Evolutionary conservation across 2,888 invertebrate species (phyloP), one percentile per base, ranked within the genome.

Genomic region (Napeogenes inachia): DNA sequence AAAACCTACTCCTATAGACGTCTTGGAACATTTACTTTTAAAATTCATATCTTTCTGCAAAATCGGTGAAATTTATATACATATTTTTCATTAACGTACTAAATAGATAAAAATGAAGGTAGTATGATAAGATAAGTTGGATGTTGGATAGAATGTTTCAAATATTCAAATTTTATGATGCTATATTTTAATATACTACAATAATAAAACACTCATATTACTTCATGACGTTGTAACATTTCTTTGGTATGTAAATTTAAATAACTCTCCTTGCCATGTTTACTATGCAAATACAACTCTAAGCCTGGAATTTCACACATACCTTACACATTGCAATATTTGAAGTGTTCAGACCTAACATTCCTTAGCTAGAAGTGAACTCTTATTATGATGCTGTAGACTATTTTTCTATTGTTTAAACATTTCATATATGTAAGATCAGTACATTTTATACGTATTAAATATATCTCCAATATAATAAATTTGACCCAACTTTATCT

Each of bases 201-300:
- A 5, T n/a, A 53, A 38, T 21, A 12, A 42, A 10, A 42, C 42
- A 42, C 10, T 42, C 5, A 12, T 35, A 13, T 32, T 38, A 32
- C 38, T 21, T 38, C 21, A 50, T 10, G 12, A 5, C 21, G 21
- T 30, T 12, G 50, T 47, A 33, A 46, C n/a, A n/a, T 57, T 62
- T 61, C 56, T 46, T 55, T 62, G 45, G 53, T 53, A 64, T 66
- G 61, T 56, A 62, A 60, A 64, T 62, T 58, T 45, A 56, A 57
- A 60, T 60, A 57, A 47, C 54, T 56, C 53, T 55, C 42, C 30
- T 53, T 32, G 59, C 57, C 61, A 45, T 63, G 63, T 64, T 59
- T 59, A 54, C 54, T 60, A 47, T 64, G 59, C 21, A 57, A 62
- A 66, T 62, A 62, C 58, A 54, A 50, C 46, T 57, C 54, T 46